Base-by-base conservation (phyloP, 23 tunicate genomes). In the Botrylloides violaceus region DNA sequence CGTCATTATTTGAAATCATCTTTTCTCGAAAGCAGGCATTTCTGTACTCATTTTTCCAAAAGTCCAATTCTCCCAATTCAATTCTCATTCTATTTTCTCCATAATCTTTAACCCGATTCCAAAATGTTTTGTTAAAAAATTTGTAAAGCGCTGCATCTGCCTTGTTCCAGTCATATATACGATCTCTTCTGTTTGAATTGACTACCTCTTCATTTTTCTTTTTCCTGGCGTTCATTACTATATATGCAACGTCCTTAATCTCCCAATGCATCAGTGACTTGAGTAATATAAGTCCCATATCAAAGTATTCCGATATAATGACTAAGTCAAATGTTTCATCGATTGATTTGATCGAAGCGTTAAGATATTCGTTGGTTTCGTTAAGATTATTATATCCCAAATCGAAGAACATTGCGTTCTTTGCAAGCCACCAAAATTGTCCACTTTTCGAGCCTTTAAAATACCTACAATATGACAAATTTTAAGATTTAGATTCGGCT, bases 351-450 rank as follows among this genome's bases (percentile, higher is more conserved):
- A 86, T 80, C 28, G 85, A 59, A 29, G 18, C 7, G 32, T 32
- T 9, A n/a, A 86, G 79, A 34, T 80, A 80, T 3, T 59, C 64
- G 15, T 75, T 77, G 25, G 77, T 66, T 7, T 79, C 76, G 33
- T 66, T 37, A 29, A 75, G 15, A 43, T 86, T 80, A 60, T 86
- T 58, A 58, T 57, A 86, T 12, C 94, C 94, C 33, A 86, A 73
- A 60, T 86, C 94, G 55, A 38, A 80, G 32, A 64, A 32, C 81
- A 80, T 53, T 3, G 65, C 77, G 49, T 80, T 86, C 49, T 86
- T 86, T 0, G 64, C 85, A 75, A 80, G 79, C 94, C 85, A 80
- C 85, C 85, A 86, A 5, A 66, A 59, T 3, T 21, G 27, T 20
- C 84, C 84, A 30, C 55, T 55, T 15, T 0, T 1, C 15, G 9